Evolutionary conservation across 2,888 invertebrate genomes (phyloP), one percentile per base, ranked within the genome.

Genomic region (Galerucella calmariensis): DNA sequence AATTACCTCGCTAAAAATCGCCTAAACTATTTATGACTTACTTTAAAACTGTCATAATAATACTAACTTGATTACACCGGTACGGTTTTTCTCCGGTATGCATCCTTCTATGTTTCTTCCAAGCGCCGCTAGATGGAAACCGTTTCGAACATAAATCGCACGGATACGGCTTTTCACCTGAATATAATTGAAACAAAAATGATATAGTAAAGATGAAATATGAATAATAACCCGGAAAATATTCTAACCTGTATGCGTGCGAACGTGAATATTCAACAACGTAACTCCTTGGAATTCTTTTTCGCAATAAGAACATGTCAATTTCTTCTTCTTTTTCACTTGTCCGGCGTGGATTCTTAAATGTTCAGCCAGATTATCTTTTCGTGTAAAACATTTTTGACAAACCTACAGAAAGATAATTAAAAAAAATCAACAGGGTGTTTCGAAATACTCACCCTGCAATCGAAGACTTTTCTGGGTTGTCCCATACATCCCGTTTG

Each of bases 141-240:
- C 90, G 89, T 84, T 93, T 93, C 0, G 92, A 91, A 82, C 95
- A 95, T 76, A 92, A 86, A 83, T 94, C 92, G 85, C 95, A 95
- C 77, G 91, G 90, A 81, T 91, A 94, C 6, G 93, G 93, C 75
- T 83, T 84, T 78, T 88, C 88, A 41, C 88, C 88, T 87, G 73
- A 65, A 79, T 77, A 72, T 71, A n/a, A 59, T 61, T 2, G 74
- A 67, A 74, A 65, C 61, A 68, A 56, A 53, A 61, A 56, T 16
- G 9, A 2, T 10, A 16, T 20, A 20, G 16, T 20, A 20, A 56
- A 56, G 20, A 9, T 56, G 2, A n/a, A 20, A 12, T 48, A 20
- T 2, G 53, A n/a, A 56, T 10, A 10, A 56, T 9, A 56, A 5
- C 2, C 12, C n/a, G 1, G 6, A 5, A n/a, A 12, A 8, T 51